Evolutionary conservation across 2,888 invertebrate genomes (phyloP).

Genomic region (Apotomis capreana): DNA sequence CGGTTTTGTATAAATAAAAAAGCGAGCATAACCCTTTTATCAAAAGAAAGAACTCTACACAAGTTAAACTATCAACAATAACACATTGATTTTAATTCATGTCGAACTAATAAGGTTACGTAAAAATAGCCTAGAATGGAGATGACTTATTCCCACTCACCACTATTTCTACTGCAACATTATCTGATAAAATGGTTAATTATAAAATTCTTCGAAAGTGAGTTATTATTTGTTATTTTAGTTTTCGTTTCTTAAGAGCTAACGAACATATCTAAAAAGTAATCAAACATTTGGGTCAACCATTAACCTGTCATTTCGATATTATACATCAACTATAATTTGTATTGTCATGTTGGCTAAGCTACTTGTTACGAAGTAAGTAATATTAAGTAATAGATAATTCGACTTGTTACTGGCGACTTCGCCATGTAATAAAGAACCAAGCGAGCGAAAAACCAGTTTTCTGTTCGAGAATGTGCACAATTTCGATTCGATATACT

Average conservation of each 20-base stretch:
- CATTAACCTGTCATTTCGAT: background rate
- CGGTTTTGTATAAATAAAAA: too few species aligned
- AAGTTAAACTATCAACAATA: too few species aligned
- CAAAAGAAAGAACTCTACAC: too few species aligned
- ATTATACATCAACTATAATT: background rate
- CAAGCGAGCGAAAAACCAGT: background rate
- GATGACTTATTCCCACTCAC: too few species aligned
- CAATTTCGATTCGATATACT: background rate
- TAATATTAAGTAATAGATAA: constrained; percentile 2
- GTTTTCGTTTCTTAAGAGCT: background rate
- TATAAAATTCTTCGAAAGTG: too few species aligned
- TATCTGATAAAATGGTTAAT: too few species aligned
- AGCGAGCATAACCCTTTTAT: too few species aligned
- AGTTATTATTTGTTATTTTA: background rate
- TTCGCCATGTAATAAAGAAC: background rate
- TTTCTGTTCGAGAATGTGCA: background rate
- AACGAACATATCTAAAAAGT: background rate
- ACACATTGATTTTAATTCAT: too few species aligned
- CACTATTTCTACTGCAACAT: too few species aligned
- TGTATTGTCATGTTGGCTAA: background rate
- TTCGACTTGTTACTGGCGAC: background rate
- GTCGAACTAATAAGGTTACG: too few species aligned
- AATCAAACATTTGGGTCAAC: background rate
- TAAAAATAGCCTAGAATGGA: too few species aligned
- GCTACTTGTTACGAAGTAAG: constrained; percentile 2